Percentiles rank a stretch among this genome's conserved stretches.
These are phyloP conservation scores for Coenobita brevimanus DNA, from an alignment of 1,140 invertebrate species.

Conservation along the genomic window DNA sequence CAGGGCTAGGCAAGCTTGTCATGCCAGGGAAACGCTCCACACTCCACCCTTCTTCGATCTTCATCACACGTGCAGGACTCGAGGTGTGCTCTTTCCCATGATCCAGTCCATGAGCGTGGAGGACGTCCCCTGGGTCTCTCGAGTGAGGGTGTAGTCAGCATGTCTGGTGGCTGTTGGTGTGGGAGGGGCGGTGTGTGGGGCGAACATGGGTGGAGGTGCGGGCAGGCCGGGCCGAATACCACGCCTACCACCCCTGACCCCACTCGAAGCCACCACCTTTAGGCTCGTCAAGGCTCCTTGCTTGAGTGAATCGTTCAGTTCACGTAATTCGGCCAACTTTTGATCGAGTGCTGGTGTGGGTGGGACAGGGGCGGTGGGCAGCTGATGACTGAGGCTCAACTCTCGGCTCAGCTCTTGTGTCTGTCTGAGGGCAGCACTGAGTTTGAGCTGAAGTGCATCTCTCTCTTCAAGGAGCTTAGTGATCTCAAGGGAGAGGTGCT, in stretches of 20 bases:
- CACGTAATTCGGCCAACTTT: slow-evolving; percentile 62
- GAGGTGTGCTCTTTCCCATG: slow-evolving; percentile 59
- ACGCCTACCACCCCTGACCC: too few species aligned
- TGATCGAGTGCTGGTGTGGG: slow-evolving; percentile 48
- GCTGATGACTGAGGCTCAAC: slow-evolving; percentile 38
- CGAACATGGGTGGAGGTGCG: slow-evolving; percentile 48
- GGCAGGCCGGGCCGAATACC: slow-evolving; percentile 29
- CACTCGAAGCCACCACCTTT: slow-evolving; percentile 20
- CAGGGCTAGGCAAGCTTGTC: too few species aligned
- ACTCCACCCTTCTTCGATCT: too few species aligned
- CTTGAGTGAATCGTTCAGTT: slow-evolving; percentile 62
- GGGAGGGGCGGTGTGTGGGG: too few species aligned
- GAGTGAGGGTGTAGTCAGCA: too few species aligned
- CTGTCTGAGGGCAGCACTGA: slow-evolving; percentile 85
- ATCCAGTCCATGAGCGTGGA: slow-evolving; percentile 57
- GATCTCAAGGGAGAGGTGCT: slow-evolving; percentile 89
- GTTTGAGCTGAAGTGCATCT: slow-evolving; percentile 85
- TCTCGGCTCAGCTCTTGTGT: slow-evolving; percentile 77
- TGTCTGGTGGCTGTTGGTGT: too few species aligned
- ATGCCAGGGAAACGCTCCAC: too few species aligned
- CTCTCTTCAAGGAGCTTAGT: slow-evolving; percentile 88
- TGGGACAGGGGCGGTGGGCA: slow-evolving; percentile 40
- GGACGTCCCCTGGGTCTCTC: slow-evolving; percentile 56
- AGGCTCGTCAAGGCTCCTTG: slow-evolving; percentile 56
- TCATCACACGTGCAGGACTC: too few species aligned